Conservation (phyloP, 1,140 invertebrate species). For the Prorops nasuta region DNA sequence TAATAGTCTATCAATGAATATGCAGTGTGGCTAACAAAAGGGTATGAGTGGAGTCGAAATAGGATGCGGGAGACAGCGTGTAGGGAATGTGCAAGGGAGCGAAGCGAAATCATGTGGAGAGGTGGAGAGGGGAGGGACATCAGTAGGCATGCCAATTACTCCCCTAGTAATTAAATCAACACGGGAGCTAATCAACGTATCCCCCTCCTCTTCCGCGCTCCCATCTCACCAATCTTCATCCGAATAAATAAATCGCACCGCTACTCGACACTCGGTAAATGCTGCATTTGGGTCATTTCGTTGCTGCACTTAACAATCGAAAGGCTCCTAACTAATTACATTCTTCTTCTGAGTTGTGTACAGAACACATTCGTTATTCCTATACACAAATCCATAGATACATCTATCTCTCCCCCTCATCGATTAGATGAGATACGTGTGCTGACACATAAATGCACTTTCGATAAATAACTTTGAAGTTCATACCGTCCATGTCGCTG, state of each 20-base stretch:
- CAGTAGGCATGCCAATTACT: constrained; percentile 45
- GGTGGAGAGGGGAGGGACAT: constrained; percentile 24
- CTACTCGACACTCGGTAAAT: constrained; percentile 19
- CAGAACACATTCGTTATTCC: too few species aligned
- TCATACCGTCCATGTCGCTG: too few species aligned
- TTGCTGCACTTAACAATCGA: too few species aligned
- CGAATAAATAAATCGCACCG: constrained; percentile 40
- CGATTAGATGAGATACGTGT: too few species aligned
- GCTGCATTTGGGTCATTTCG: too few species aligned
- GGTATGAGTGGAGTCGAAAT: constrained; percentile 14
- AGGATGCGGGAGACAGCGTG: constrained; percentile 22
- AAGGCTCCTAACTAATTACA: too few species aligned
- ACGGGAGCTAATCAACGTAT: constrained; percentile 45
- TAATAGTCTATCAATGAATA: constrained; percentile 47
- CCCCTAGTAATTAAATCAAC: constrained; percentile 50
- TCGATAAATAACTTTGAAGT: too few species aligned
- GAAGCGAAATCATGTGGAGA: constrained; percentile 11
- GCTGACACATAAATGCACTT: too few species aligned
- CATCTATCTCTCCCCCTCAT: too few species aligned
- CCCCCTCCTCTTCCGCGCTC: constrained; percentile 6
- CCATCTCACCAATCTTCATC: constrained; percentile 6
- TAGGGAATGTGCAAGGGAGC: constrained; percentile 26
- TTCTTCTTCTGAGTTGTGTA: too few species aligned
- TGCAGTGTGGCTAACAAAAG: constrained; percentile 34
- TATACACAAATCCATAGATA: too few species aligned